phyloP scores from a whole-genome alignment of 2,113 vertebrate species.

The Cynopterus brachyotis region DNA sequence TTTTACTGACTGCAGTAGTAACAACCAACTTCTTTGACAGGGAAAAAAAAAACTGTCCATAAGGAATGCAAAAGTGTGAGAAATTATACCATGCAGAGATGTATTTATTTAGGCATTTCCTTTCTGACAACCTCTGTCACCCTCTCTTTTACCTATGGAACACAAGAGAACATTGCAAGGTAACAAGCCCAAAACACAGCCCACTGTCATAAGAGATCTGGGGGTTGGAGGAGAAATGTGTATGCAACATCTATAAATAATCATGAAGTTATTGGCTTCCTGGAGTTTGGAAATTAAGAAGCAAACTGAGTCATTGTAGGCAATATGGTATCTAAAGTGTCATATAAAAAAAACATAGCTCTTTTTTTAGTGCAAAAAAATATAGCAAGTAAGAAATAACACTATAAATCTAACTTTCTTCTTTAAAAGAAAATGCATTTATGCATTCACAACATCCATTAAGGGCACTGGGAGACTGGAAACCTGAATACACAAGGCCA shows the following conservation, averaged over 20 bases:
- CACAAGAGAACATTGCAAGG: background rate
- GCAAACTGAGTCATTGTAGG: slow-evolving; percentile 60
- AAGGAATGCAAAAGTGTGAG: background rate
- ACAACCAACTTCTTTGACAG: slow-evolving; percentile 24
- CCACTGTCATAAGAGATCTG: background rate
- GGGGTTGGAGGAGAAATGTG: background rate
- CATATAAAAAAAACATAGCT: slow-evolving; percentile 68
- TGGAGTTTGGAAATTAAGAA: slow-evolving; percentile 61
- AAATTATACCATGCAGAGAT: background rate
- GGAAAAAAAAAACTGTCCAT: background rate
- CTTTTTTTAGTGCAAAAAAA: slow-evolving; percentile 74
- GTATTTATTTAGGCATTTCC: background rate
- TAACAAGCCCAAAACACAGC: background rate
- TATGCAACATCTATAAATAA: slow-evolving; percentile 1
- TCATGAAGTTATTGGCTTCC: background rate
- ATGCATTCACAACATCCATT: slow-evolving; percentile 67
- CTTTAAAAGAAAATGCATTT: slow-evolving; percentile 61
- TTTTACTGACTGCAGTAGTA: slow-evolving; percentile 16
- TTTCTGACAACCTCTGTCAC: background rate
- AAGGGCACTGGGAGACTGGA: slow-evolving; percentile 76
- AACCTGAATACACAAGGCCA: slow-evolving; percentile 74
- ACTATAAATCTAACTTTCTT: slow-evolving; percentile 70
- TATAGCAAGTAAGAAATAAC: slow-evolving; percentile 67
- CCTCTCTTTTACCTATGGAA: background rate
- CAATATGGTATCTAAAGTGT: slow-evolving; percentile 69